Evolutionary conservation across 92 coral and sea anemone species (phyloP), one percentile per base, ranked within the genome.

Genomic region (Parazoanthus swiftii): DNA sequence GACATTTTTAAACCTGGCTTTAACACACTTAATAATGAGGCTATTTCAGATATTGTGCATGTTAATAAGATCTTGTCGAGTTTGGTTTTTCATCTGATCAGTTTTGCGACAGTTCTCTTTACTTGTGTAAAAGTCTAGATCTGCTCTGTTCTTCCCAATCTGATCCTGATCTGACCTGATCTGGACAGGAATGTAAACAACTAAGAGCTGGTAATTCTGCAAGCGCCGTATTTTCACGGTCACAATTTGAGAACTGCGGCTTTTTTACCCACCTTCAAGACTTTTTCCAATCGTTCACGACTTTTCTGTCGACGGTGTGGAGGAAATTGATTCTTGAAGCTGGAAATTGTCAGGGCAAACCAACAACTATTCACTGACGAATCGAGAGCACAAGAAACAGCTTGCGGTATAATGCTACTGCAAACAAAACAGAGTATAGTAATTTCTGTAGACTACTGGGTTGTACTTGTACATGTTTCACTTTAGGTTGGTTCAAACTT

Each of bases 141-240:
- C 18, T 9, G 7, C 38, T 4, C 77, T 74, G 18, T 3, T 74
- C 42, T 74, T 39, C 29, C 42, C 51, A 48, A 11, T 48, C 51
- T 48, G 51, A 48, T 48, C 51, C 51, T 48, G 51, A 48, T 48
- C 86, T 23, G 39, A 74, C 67, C 77, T n/a, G 87, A 56, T 15
- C 42, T 38, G 66, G 87, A 84, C 68, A 70, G 87, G 87, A 84
- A 84, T 84, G 87, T 70, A 84, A 84, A 72, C 78, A 84, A 4
- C 9, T 33, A 26, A 56, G 36, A 71, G 20, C 65, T 71, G 1
- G 26, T 56, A 2, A 81, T 29, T 84, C 25, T 70, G 13, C 67
- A 33, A 38, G n/a, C 79, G 11, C 43, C 56, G 8, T 71, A 44
- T 44, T 70, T 71, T 16, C 4, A 71, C 37, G 54, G 63, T 43